Evolutionary conservation across 1,140 invertebrate species (phyloP).

Genomic region (Meloidogyne floridensis): DNA sequence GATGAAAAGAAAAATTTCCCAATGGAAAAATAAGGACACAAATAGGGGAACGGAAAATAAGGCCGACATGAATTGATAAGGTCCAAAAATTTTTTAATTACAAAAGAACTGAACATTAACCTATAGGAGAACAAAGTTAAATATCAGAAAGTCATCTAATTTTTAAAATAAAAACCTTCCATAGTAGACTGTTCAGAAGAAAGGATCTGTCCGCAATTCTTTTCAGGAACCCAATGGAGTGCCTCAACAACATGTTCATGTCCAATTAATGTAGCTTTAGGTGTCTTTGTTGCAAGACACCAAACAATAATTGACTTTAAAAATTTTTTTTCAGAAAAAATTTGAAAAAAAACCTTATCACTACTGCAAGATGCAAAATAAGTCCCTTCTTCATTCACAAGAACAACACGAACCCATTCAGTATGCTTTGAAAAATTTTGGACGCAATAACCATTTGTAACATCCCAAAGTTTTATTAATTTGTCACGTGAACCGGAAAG

Average conservation of each 20-base stretch:
- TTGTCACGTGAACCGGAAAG: constrained; percentile 93
- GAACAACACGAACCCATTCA: constrained; percentile 96
- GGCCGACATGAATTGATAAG: no score
- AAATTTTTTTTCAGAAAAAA: constrained; percentile 19
- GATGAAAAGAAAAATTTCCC: no score
- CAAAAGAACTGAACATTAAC: constrained; percentile 76
- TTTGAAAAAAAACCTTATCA: constrained; percentile 75
- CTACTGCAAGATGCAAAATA: constrained; percentile 95
- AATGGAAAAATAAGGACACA: no score
- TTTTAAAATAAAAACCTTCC: neutral
- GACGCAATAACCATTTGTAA: constrained; percentile 87
- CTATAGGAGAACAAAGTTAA: neutral
- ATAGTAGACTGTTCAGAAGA: constrained; percentile 19
- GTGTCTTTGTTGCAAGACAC: constrained; percentile 85
- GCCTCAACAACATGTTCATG: constrained; percentile 99
- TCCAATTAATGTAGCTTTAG: constrained; percentile 88
- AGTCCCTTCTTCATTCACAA: constrained; percentile 86
- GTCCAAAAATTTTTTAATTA: no score
- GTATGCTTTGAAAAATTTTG: constrained; percentile 92
- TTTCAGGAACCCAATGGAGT: constrained; percentile 92
- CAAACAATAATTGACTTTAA: constrained; percentile 82
- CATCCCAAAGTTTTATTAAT: constrained; percentile 98
- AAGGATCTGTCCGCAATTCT: constrained; percentile 80
- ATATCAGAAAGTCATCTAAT: no score
- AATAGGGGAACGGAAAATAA: no score